Evolutionary conservation across 1,140 invertebrate genomes (phyloP).

Genomic region (Oppia nitens): DNA sequence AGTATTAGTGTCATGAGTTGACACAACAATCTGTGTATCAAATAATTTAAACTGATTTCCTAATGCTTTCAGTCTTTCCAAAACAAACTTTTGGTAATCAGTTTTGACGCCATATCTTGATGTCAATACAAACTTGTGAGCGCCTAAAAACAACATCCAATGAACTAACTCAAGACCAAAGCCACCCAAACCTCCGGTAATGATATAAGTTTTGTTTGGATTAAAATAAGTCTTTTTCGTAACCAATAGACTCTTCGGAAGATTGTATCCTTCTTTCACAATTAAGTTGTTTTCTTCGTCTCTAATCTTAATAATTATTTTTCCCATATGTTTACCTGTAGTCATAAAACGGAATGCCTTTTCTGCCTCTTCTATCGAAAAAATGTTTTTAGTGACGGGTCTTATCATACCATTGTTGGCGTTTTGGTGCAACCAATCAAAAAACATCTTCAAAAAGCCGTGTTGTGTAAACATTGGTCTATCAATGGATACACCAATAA

Average conservation of each 20-base stretch:
- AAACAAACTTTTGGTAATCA: too few relatives aligned
- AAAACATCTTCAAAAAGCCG: conserved; percentile 86
- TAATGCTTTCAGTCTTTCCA: too few relatives aligned
- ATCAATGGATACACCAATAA: conserved; percentile 90
- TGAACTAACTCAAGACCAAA: conserved; percentile 39
- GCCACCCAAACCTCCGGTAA: conserved; percentile 38
- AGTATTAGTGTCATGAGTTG: too few relatives aligned
- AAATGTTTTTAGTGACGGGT: conserved; percentile 64
- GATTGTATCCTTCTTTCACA: too few relatives aligned
- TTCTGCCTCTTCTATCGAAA: conserved; percentile 65
- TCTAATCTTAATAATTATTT: conserved; percentile 42
- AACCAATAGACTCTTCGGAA: conserved; percentile 40
- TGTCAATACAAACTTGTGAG: conserved; percentile 33
- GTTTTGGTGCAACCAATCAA: too few relatives aligned
- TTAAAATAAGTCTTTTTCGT: conserved; percentile 30
- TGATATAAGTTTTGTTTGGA: too few relatives aligned
- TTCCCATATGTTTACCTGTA: conserved; percentile 88
- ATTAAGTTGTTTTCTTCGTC: conserved; percentile 25
- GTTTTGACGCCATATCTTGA: conserved; percentile 34
- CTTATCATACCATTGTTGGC: conserved; percentile 61
- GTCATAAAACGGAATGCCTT: conserved; percentile 89
- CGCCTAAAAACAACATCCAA: conserved; percentile 36
- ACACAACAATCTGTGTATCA: too few relatives aligned
- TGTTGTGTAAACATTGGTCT: conserved; percentile 76
- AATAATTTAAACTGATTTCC: too few relatives aligned